Evolutionary conservation across 2,888 invertebrate species (phyloP), one percentile per base, ranked within the genome.

Genomic region (Panopea generosa): DNA sequence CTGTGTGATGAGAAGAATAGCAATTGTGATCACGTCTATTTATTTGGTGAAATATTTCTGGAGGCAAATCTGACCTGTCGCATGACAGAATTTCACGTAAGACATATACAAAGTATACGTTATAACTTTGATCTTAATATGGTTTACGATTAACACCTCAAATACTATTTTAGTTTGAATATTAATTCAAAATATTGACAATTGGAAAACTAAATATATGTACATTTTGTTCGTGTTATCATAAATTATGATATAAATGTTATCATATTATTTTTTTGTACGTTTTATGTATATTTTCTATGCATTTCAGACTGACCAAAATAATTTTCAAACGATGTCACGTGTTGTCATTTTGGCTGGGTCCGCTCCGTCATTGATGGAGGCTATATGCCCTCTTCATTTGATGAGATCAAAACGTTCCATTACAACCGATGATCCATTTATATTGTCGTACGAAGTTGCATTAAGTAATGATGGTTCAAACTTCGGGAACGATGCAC

Each of bases 41-140:
- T 57, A n/a, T 47, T 47, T 29, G 71, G 71, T 14, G 63, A 65
- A n/a, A 29, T 33, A 4, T 71, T 71, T 24, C 26, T 62, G 33
- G 57, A 65, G 6, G 2, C 3, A 52, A 52, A 52, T 9, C 52
- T 52, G 14, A 52, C 52, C 2, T 52, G 52, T 22, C 20, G 22
- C 3, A 3, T 52, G 14, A 52, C 22, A 52, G 24, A 52, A 22
- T 52, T 9, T 52, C 26, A 52, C 22, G 52, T 52, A 6, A 52
- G 52, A n/a, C n/a, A n/a, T n/a, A n/a, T n/a, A n/a, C n/a, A n/a
- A n/a, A n/a, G n/a, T n/a, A n/a, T n/a, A n/a, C n/a, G n/a, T n/a
- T n/a, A n/a, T n/a, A n/a, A n/a, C n/a, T n/a, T n/a, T n/a, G n/a
- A n/a, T n/a, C n/a, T n/a, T n/a, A n/a, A n/a, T n/a, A n/a, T n/a